These are phyloP conservation scores for Pandemis cinnamomeana DNA, from an alignment of 2,888 invertebrate species.

Conservation along the genomic window DNA sequence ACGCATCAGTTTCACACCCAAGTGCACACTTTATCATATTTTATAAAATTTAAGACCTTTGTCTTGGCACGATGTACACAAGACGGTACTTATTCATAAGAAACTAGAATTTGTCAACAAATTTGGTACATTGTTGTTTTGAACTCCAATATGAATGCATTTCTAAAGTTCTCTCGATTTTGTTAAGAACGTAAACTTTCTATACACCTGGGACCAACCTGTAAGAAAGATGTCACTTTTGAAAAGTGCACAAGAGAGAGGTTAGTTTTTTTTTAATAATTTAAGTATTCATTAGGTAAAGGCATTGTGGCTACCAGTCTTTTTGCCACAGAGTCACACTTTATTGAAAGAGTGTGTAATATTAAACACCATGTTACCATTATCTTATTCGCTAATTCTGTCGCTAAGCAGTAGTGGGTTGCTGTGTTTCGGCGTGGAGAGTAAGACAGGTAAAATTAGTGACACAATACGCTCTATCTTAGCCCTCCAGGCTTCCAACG, in stretches of 20 bases:
- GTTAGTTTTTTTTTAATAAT: too few species aligned
- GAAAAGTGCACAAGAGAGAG: background rate
- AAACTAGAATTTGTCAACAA: constrained; percentile 37
- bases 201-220: constrained; percentile 10
- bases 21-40: constrained; percentile 52
- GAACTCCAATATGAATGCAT: constrained; percentile 23
- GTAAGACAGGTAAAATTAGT: too few species aligned
- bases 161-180: constrained; percentile 25
- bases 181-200: background rate
- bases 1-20: constrained; percentile 39
- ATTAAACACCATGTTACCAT: too few species aligned
- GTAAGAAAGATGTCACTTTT: background rate
- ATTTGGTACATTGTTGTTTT: constrained; percentile 33
- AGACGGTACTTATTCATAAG: constrained; percentile 39
- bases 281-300: too few species aligned
- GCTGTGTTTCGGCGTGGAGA: too few species aligned
- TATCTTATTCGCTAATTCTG: too few species aligned
- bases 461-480: too few species aligned
- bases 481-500: too few species aligned
- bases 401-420: too few species aligned
- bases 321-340: too few species aligned
- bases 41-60: constrained; percentile 51
- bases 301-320: too few species aligned
- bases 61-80: constrained; percentile 47
- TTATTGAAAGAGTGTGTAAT: too few species aligned